phyloP scores from a whole-genome alignment of 1,140 invertebrate species.

The Drosophila erecta region DNA sequence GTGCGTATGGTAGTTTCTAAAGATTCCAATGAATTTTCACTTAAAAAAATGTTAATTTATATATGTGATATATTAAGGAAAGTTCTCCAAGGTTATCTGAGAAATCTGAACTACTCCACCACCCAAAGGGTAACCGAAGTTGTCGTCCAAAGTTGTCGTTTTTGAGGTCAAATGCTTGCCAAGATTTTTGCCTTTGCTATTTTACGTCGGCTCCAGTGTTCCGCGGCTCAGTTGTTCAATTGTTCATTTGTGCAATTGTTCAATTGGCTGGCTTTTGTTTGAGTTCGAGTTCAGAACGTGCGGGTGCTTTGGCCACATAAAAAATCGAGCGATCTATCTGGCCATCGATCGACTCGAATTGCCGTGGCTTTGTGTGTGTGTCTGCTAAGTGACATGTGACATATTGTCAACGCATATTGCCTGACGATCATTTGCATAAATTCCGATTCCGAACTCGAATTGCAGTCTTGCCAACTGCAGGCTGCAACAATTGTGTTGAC shows the following conservation, averaged over 20 bases:
- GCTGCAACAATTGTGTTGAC: slow-evolving; percentile 69
- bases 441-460: slow-evolving; percentile 34
- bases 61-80: no score
- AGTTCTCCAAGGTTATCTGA: no score
- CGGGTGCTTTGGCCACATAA: slow-evolving; percentile 58
- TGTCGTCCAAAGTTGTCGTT: slow-evolving; percentile 33
- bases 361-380: slow-evolving; percentile 25
- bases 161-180: slow-evolving; percentile 55
- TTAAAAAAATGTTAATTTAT: no score
- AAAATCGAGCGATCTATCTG: slow-evolving; percentile 55
- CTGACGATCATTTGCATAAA: slow-evolving; percentile 79
- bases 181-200: slow-evolving; percentile 45
- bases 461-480: slow-evolving; percentile 2
- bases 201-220: slow-evolving; percentile 24
- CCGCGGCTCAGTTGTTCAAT: slow-evolving; percentile 10
- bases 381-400: slow-evolving; percentile 77
- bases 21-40: no score
- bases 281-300: slow-evolving; percentile 74
- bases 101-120: neutral
- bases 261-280: slow-evolving; percentile 42
- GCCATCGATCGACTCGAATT: slow-evolving; percentile 50
- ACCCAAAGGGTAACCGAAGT: slow-evolving; percentile 16
- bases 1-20: no score
- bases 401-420: slow-evolving; percentile 82
- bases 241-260: slow-evolving; percentile 21